A percentile compares a stretch with the other conserved stretches of the same genome.
These are phyloP conservation scores for Mythimna impura DNA, from an alignment of 2,888 invertebrate genomes.

Conservation along the genomic window DNA sequence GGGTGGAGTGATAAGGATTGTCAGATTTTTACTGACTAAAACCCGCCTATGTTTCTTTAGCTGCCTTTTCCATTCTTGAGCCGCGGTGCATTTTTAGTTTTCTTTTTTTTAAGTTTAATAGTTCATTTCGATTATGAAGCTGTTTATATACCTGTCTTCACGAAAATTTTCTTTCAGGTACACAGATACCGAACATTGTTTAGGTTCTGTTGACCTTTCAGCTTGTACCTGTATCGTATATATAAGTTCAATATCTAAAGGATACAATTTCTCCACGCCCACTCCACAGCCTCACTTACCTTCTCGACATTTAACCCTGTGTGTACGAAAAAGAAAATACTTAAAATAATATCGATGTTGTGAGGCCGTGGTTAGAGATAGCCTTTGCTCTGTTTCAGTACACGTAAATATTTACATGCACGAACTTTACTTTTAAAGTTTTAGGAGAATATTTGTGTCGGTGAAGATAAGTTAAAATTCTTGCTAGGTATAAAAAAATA, in stretches of 20 bases:
- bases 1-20: too few relatives aligned
- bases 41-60: too few relatives aligned
- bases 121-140: too few relatives aligned
- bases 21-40: too few relatives aligned
- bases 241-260: slow-evolving; percentile 9
- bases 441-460: slow-evolving; percentile 8
- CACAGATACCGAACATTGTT: slow-evolving; percentile 17
- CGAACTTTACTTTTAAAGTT: slow-evolving; percentile 9
- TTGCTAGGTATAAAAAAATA: neutral
- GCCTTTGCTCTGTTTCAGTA: slow-evolving; percentile 14
- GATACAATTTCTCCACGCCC: slow-evolving; percentile 15
- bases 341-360: slow-evolving; percentile 20
- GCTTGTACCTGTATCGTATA: neutral
- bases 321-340: slow-evolving; percentile 3
- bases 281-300: neutral
- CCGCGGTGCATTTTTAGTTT: too few relatives aligned
- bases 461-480: neutral
- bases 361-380: neutral
- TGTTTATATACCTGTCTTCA: too few relatives aligned
- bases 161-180: neutral
- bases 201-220: slow-evolving; percentile 18
- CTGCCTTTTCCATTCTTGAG: too few relatives aligned
- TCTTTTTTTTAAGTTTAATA: too few relatives aligned
- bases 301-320: slow-evolving; percentile 29
- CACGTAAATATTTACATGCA: slow-evolving; percentile 21